These are phyloP conservation scores for Tenebrio molitor DNA, from an alignment of 1,140 invertebrate species.

Conservation along the genomic window DNA sequence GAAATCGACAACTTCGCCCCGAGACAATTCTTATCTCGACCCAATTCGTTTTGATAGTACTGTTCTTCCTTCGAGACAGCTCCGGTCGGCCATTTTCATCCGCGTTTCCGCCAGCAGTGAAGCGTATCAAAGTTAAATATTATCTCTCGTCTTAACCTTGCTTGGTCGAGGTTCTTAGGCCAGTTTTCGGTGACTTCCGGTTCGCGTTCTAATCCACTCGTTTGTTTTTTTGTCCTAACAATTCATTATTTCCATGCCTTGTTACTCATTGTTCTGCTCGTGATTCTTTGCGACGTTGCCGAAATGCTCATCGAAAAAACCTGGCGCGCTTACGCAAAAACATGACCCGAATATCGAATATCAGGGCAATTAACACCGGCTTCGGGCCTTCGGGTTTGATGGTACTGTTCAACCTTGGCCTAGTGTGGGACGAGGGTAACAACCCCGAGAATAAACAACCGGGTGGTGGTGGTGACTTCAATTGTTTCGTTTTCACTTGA, in stretches of 20 bases:
- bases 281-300: constrained; percentile 20
- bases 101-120: constrained; percentile 14
- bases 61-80: too few relatives aligned
- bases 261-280: constrained; percentile 17
- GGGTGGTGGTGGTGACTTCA: constrained; percentile 10
- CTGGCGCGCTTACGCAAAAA: not conserved
- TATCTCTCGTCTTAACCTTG: constrained; percentile 41
- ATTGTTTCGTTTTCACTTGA: constrained; percentile 16
- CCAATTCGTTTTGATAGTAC: not conserved
- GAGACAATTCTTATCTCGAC: too few relatives aligned
- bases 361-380: constrained; percentile 20
- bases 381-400: not conserved
- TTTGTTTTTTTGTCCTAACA: constrained; percentile 1
- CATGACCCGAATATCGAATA: constrained; percentile 6
- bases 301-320: not conserved
- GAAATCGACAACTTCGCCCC: too few relatives aligned
- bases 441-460: constrained; percentile 9
- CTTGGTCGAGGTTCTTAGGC: constrained; percentile 14
- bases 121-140: constrained; percentile 30
- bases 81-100: too few relatives aligned
- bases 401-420: constrained; percentile 6
- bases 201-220: constrained; percentile 14
- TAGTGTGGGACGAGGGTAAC: constrained; percentile 22
- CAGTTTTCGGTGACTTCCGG: constrained; percentile 40
- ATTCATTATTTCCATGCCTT: constrained; percentile 2